Conservation (phyloP, 2,113 vertebrate species). For the Cricetomys ansorgei region DNA sequence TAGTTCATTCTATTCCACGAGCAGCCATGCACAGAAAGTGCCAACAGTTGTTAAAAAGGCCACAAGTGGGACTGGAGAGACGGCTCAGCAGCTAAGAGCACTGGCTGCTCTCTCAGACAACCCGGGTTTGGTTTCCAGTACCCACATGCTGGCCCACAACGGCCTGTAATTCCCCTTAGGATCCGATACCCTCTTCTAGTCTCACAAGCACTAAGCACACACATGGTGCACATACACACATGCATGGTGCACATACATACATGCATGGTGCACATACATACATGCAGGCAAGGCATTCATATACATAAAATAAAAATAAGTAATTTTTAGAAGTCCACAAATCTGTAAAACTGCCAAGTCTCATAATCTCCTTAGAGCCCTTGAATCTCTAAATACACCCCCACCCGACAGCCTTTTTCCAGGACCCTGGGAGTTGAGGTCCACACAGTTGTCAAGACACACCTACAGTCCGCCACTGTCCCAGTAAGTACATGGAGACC, state of each 20-base stretch:
- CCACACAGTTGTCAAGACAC: not conserved
- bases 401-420: not conserved
- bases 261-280: not conserved
- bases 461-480: fast-evolving
- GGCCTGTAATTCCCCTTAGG: not conserved
- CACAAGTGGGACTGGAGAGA: not conserved
- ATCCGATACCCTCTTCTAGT: not conserved
- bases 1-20: slow-evolving; percentile 28
- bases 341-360: not conserved
- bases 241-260: too few species aligned
- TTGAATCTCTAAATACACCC: not conserved
- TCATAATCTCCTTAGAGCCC: not conserved
- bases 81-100: not conserved
- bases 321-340: not conserved
- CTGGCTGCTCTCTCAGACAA: not conserved
- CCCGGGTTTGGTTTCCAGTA: not conserved
- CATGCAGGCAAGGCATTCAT: not conserved
- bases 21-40: not conserved
- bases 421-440: not conserved
- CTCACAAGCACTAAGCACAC: not conserved
- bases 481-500: not conserved
- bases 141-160: too few species aligned
- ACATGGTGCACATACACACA: not conserved
- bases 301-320: not conserved
- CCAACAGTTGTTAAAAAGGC: slow-evolving; percentile 15